Conservation (phyloP, 2,113 vertebrate species). For the Boleophthalmus pectinirostris region DNA sequence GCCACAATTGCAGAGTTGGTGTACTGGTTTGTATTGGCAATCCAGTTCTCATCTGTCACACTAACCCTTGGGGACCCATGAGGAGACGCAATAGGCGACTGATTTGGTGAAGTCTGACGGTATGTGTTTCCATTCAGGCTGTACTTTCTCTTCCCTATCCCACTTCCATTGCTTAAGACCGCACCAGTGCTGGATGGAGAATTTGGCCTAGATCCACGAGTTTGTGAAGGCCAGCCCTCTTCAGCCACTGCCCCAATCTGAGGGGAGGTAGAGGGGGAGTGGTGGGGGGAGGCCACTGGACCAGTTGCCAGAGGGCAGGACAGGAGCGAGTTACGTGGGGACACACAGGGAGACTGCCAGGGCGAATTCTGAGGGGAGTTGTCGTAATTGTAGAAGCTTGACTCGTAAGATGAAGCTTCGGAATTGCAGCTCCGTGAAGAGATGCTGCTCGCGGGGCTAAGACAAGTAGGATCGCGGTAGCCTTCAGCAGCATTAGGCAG, state of each 20-base stretch:
- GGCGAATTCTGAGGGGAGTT: conserved; percentile 94
- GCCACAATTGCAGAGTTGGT: conserved; percentile 96
- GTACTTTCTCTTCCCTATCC: conserved; percentile 88
- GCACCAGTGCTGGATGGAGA: conserved; percentile 86
- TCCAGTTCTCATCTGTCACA: conserved; percentile 88
- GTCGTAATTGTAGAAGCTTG: conserved; percentile 90
- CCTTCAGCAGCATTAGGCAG: conserved; percentile 86
- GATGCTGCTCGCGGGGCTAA: conserved; percentile 94
- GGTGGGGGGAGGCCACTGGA: conserved; percentile 82
- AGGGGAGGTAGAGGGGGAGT: conserved; percentile 88
- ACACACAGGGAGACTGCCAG: conserved; percentile 96
- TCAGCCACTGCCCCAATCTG: conserved; percentile 85
- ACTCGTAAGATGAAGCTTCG: conserved; percentile 94
- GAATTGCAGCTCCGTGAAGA: conserved; percentile 97
- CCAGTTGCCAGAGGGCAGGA: conserved; percentile 83
- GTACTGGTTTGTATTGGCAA: conserved; percentile 90
- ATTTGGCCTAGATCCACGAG: conserved; percentile 81
- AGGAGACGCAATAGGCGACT: conserved; percentile 85
- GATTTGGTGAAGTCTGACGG: conserved; percentile 85
- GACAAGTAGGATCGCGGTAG: conserved; percentile 91
- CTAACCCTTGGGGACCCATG: conserved; percentile 88
- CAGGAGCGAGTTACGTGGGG: conserved; percentile 88
- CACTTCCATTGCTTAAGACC: conserved; percentile 77
- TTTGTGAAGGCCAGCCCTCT: conserved; percentile 86
- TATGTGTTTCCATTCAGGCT: conserved; percentile 82